Conservation (phyloP, 2,888 invertebrate species). For the Ochlodes sylvanus region DNA sequence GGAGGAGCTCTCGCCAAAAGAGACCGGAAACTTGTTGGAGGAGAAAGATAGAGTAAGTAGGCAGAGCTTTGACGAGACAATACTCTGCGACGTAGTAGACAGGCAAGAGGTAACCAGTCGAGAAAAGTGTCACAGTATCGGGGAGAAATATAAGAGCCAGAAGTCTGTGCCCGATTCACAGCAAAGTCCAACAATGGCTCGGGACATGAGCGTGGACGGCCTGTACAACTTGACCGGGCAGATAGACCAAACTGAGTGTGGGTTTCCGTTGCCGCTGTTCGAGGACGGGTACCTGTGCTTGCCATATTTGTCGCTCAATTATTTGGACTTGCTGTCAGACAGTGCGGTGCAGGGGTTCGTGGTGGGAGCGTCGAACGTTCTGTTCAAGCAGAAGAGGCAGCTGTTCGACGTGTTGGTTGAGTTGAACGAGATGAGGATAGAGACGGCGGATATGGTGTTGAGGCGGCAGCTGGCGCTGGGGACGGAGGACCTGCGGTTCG, state of each 20-base stretch:
- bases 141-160: constrained; percentile 77
- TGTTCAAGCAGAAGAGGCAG: constrained; percentile 97
- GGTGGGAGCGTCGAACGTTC: constrained; percentile 99
- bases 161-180: constrained; percentile 71
- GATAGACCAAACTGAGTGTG: constrained; percentile 90
- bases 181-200: constrained; percentile 85
- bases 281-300: constrained; percentile 96
- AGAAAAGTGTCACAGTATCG: constrained; percentile 81
- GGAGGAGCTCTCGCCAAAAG: constrained; percentile 74
- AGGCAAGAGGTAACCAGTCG: constrained; percentile 68
- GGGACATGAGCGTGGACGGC: constrained; percentile 88
- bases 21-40: constrained; percentile 71
- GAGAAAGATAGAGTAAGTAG: constrained; percentile 76
- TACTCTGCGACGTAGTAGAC: constrained; percentile 68
- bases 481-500: constrained; percentile 97
- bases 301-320: constrained; percentile 97
- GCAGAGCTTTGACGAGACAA: constrained; percentile 76
- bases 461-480: constrained; percentile 94
- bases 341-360: constrained; percentile 94
- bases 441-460: constrained; percentile 91
- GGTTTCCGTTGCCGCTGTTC: constrained; percentile 95
- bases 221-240: constrained; percentile 88
- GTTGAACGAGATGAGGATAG: constrained; percentile 93
- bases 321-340: constrained; percentile 95
- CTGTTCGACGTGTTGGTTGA: constrained; percentile 97